phyloP scores from a whole-genome alignment of 2,113 vertebrate species.

The Mirounga angustirostris region DNA sequence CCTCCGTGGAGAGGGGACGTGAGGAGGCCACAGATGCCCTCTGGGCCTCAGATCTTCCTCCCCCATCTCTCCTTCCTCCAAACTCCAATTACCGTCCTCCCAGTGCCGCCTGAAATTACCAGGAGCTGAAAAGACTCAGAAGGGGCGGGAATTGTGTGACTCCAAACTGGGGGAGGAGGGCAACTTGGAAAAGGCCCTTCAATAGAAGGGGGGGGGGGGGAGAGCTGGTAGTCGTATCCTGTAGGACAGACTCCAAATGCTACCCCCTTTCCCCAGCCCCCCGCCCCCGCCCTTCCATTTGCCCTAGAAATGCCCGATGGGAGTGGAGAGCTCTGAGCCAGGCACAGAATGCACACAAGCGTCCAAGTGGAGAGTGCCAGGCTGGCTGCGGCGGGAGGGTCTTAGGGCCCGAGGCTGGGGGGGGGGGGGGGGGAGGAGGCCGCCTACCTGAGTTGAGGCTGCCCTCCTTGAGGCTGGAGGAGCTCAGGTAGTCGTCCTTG shows the following conservation, averaged over 20 bases:
- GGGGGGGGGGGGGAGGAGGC: neutral
- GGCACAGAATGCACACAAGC: fast-evolving
- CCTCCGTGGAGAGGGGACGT: neutral
- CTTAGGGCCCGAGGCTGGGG: neutral
- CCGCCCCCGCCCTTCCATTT: neutral
- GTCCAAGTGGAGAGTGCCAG: fast-evolving
- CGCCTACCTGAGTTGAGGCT: slow-evolving; percentile 96
- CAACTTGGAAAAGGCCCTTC: neutral
- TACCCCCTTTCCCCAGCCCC: no score
- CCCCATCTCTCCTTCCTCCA: neutral
- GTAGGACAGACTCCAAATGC: neutral
- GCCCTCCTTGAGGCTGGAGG: slow-evolving; percentile 94
- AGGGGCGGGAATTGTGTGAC: neutral
- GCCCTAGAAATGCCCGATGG: neutral
- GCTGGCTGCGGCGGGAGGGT: fast-evolving
- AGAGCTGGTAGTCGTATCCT: fast-evolving
- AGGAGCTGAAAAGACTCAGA: neutral
- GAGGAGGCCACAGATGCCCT: neutral
- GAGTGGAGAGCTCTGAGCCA: neutral
- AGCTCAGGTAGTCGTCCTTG: slow-evolving; percentile 97
- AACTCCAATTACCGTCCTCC: neutral
- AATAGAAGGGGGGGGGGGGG: neutral
- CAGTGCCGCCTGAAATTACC: neutral
- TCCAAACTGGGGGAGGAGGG: neutral
- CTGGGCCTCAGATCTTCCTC: neutral